These are phyloP conservation scores for Perca schrenkii DNA, from an alignment of 2,113 vertebrate species.

Conservation along the genomic window DNA sequence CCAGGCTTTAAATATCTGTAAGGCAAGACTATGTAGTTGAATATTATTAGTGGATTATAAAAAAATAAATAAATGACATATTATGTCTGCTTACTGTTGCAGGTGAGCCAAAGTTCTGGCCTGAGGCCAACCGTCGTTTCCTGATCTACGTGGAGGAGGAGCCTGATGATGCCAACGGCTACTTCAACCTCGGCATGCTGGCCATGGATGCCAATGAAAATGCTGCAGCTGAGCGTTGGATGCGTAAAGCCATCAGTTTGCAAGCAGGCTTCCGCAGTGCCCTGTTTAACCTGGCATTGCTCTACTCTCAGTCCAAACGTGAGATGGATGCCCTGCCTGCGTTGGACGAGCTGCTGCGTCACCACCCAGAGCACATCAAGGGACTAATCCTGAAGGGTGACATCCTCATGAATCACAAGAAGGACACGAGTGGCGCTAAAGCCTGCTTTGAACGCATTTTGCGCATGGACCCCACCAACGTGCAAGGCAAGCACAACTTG, in stretches of 20 bases:
- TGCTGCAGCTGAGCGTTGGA: slow-evolving; percentile 92
- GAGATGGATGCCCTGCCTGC: slow-evolving; percentile 92
- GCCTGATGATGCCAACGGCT: slow-evolving; percentile 94
- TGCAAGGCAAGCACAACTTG: slow-evolving; percentile 97
- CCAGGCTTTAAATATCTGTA: neutral
- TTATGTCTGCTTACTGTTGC: slow-evolving; percentile 2
- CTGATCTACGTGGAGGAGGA: slow-evolving; percentile 93
- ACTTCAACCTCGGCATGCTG: slow-evolving; percentile 99
- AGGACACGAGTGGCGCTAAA: slow-evolving; percentile 94
- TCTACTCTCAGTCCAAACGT: slow-evolving; percentile 94
- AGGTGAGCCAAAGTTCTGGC: slow-evolving; percentile 93
- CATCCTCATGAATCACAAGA: slow-evolving; percentile 99
- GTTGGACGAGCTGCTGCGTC: slow-evolving; percentile 90
- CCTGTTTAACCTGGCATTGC: slow-evolving; percentile 95
- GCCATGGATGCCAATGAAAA: slow-evolving; percentile 97
- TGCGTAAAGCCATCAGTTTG: slow-evolving; percentile 93
- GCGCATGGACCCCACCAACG: slow-evolving; percentile 91
- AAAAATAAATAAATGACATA: neutral
- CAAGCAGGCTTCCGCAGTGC: slow-evolving; percentile 95
- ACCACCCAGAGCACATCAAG: slow-evolving; percentile 96
- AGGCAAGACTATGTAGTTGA: neutral
- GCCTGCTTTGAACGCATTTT: slow-evolving; percentile 94
- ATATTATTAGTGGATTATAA: neutral
- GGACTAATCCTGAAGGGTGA: slow-evolving; percentile 98
- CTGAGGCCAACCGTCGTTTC: slow-evolving; percentile 95